Evolutionary conservation across 2,113 vertebrate genomes (phyloP).

Genomic region (Bucco capensis): DNA sequence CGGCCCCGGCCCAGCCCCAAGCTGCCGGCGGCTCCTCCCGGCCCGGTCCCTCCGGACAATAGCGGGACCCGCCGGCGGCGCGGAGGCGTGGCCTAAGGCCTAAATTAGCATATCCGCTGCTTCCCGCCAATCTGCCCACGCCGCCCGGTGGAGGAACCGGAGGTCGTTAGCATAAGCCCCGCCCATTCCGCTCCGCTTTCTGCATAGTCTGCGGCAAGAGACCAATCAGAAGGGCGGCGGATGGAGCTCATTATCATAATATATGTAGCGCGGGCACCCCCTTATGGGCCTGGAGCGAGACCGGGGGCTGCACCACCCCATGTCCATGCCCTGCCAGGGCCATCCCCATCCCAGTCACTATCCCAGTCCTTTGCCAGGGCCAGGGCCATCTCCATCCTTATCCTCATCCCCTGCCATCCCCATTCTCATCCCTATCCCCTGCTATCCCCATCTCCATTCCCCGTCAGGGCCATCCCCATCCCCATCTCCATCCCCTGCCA

Average conservation of each 20-base stretch:
- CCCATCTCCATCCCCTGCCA: no score
- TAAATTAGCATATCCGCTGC: background rate
- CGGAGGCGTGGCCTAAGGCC: background rate
- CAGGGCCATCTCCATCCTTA: no score
- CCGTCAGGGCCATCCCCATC: background rate
- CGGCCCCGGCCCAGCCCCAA: background rate
- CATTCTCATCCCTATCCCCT: no score
- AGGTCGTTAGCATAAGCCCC: rapidly evolving
- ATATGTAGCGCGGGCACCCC: background rate
- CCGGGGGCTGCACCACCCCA: background rate
- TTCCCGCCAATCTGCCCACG: background rate
- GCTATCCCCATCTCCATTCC: background rate
- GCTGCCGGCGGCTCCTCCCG: background rate
- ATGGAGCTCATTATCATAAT: background rate
- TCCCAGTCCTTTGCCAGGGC: no score
- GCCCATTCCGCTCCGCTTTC: rapidly evolving
- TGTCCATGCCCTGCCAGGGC: no score
- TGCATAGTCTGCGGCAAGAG: rapidly evolving
- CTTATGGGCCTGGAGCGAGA: background rate
- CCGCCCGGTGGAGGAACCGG: no score
- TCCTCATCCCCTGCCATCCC: no score
- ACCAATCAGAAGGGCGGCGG: background rate
- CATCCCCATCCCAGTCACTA: no score
- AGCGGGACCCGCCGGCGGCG: constrained; percentile 29
- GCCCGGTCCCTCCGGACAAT: constrained; percentile 53